Evolutionary conservation across 2,888 invertebrate species (phyloP).

Genomic region (Drosophila macrospina): DNA sequence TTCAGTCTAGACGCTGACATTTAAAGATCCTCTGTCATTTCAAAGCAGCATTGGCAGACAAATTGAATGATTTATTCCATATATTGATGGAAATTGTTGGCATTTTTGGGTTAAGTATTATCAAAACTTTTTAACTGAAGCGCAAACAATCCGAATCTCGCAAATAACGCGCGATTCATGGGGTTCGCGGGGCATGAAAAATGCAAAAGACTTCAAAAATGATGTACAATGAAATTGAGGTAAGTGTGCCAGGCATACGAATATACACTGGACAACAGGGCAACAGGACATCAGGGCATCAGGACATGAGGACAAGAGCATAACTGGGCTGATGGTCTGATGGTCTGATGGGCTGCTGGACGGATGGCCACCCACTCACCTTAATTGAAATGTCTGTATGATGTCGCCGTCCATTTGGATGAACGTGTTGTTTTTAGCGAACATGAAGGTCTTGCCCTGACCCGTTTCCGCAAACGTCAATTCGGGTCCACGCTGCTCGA

Average conservation of each 20-base stretch:
- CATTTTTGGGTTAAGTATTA: conserved; percentile 33
- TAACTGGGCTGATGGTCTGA: background rate
- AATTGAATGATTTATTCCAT: conserved; percentile 9
- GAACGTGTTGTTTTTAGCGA: conserved; percentile 95
- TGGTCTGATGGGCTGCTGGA: background rate
- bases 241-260: conserved; percentile 52
- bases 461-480: conserved; percentile 94
- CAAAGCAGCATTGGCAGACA: background rate
- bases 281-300: background rate
- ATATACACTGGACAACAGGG: conserved; percentile 14
- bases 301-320: background rate
- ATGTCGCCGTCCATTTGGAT: conserved; percentile 96
- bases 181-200: conserved; percentile 42
- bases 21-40: too few relatives aligned
- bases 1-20: too few relatives aligned
- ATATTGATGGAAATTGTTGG: background rate
- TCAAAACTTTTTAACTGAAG: conserved; percentile 37
- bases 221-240: conserved; percentile 57
- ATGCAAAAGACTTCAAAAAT: conserved; percentile 66
- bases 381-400: conserved; percentile 94
- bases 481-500: conserved; percentile 91
- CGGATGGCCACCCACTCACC: conserved; percentile 86
- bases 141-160: conserved; percentile 69
- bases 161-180: conserved; percentile 58
- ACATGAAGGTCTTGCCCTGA: conserved; percentile 94